These are phyloP conservation scores for Exephanes ischioxanthus DNA, from an alignment of 2,888 invertebrate genomes.

Conservation along the genomic window DNA sequence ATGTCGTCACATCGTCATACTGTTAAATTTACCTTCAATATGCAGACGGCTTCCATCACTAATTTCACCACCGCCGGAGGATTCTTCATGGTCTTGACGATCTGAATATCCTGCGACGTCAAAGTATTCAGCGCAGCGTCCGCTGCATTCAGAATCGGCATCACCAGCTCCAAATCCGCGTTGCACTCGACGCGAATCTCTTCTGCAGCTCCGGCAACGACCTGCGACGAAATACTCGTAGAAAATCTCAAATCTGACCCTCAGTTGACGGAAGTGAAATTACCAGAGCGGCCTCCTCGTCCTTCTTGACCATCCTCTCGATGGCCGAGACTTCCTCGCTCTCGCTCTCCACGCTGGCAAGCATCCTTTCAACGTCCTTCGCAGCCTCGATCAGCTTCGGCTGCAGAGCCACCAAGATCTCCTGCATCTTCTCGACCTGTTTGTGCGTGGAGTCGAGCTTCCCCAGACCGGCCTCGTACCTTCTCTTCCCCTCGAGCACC, in stretches of 20 bases:
- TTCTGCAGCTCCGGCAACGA: constrained; percentile 87
- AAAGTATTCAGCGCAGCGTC: constrained; percentile 95
- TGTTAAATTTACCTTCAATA: constrained; percentile 87
- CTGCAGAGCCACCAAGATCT: constrained; percentile 93
- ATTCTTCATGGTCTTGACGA: constrained; percentile 98
- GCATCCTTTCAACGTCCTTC: constrained; percentile 94
- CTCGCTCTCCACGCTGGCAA: constrained; percentile 94
- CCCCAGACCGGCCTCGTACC: constrained; percentile 95
- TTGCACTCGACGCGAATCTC: constrained; percentile 97
- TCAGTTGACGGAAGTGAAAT: neutral
- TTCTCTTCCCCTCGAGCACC: constrained; percentile 88
- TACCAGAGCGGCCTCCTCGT: constrained; percentile 91
- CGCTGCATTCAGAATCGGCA: constrained; percentile 96
- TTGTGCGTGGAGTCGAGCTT: constrained; percentile 94
- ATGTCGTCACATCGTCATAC: too few species aligned
- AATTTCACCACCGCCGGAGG: constrained; percentile 96
- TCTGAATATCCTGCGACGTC: constrained; percentile 97
- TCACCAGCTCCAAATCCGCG: constrained; percentile 95
- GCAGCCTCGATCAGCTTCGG: constrained; percentile 95
- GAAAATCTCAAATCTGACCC: too few species aligned
- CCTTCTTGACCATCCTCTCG: constrained; percentile 92
- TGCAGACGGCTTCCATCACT: constrained; percentile 99
- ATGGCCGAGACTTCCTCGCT: constrained; percentile 94
- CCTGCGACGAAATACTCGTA: constrained; percentile 67
- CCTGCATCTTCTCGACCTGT: constrained; percentile 93